Percentiles rank a stretch among this genome's conserved stretches.
Evolutionary conservation across 2,113 vertebrate genomes (phyloP).

Genomic region (Prunella himalayana): DNA sequence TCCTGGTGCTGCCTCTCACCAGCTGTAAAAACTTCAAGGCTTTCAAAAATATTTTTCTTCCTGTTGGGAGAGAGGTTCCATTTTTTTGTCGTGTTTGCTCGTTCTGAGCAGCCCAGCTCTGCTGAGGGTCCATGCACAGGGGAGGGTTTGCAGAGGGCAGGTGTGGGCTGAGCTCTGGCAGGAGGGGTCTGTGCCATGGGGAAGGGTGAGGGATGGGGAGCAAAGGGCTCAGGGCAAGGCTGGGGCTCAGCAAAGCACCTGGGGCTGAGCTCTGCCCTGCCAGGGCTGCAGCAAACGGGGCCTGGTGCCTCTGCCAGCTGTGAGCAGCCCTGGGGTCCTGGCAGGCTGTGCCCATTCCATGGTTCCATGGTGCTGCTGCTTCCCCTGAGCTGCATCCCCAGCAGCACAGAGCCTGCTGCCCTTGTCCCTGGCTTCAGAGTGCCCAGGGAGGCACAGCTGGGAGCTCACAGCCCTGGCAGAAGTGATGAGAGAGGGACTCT

Average conservation of each 20-base stretch:
- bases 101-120: neutral
- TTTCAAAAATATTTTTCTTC: slow-evolving; percentile 39
- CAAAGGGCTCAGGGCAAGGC: neutral
- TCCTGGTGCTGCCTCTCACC: neutral
- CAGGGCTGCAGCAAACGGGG: neutral
- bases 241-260: neutral
- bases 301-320: neutral
- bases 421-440: accelerated
- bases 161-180: neutral
- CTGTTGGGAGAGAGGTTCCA: slow-evolving; percentile 6
- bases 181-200: accelerated
- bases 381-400: neutral
- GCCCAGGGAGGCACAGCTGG: neutral
- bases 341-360: neutral
- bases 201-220: accelerated
- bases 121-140: neutral
- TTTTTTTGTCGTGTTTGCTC: neutral
- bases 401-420: neutral
- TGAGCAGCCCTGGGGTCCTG: neutral
- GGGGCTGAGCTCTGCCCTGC: neutral
- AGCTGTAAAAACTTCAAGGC: slow-evolving; percentile 52
- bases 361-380: accelerated
- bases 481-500: accelerated
- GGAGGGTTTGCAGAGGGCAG: neutral
- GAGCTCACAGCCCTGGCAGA: neutral